These are phyloP conservation scores for Lamellibrachia luymesi DNA, from an alignment of 1,140 invertebrate species.

Conservation along the genomic window DNA sequence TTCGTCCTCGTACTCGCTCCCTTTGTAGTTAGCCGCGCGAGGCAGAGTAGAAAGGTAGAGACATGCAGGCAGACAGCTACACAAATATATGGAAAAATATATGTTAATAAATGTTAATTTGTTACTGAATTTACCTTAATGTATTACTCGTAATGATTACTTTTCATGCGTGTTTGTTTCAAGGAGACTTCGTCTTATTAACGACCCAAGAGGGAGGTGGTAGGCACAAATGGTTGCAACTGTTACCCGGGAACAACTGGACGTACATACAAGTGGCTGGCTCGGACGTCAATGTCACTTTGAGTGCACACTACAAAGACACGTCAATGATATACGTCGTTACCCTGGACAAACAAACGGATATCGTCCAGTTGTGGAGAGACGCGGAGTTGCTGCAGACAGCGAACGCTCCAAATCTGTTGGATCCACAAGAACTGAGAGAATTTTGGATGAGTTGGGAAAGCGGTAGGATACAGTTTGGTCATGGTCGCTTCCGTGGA, in stretches of 20 bases:
- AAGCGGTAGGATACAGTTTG: conserved; percentile 15
- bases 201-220: background rate
- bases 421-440: background rate
- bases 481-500: conserved; percentile 1
- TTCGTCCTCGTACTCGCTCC: too few relatives aligned
- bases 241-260: background rate
- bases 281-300: background rate
- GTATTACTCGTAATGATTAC: background rate
- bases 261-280: background rate
- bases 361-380: background rate
- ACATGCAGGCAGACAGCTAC: too few relatives aligned
- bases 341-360: background rate
- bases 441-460: conserved; percentile 15
- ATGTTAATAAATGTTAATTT: background rate
- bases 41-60: too few relatives aligned
- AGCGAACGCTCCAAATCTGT: background rate
- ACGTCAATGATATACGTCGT: background rate
- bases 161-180: background rate
- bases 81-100: background rate
- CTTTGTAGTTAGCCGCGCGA: too few relatives aligned
- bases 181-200: background rate
- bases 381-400: background rate
- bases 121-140: too few relatives aligned
- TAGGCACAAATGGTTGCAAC: background rate
- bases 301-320: background rate